Evolutionary conservation across 2,888 invertebrate species (phyloP).

Genomic region (Eilema depressum): DNA sequence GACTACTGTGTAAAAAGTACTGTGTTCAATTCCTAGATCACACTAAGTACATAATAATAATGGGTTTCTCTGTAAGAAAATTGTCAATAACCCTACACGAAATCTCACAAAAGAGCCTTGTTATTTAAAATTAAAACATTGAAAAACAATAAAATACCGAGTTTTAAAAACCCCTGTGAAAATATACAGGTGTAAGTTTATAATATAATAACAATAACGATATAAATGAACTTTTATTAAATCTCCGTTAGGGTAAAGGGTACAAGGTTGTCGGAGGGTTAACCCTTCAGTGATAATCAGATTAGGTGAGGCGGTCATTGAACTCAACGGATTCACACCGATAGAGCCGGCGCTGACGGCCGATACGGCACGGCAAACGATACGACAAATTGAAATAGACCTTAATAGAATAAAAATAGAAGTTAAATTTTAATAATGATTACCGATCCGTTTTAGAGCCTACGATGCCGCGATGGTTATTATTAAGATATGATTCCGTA

Average conservation of each 20-base stretch:
- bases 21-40: too few species aligned
- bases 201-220: background rate
- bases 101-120: background rate
- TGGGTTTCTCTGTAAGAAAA: too few species aligned
- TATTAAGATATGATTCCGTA: too few species aligned
- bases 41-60: too few species aligned
- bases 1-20: background rate
- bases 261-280: conserved; percentile 21
- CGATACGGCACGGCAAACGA: background rate
- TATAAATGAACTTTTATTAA: background rate
- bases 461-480: background rate
- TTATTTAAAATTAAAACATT: background rate
- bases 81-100: background rate
- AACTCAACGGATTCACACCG: conserved; percentile 28
- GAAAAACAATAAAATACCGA: background rate
- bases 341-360: background rate
- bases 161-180: background rate
- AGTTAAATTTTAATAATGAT: too few species aligned
- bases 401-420: background rate
- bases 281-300: conserved; percentile 37
- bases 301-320: conserved; percentile 43
- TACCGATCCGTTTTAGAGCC: background rate
- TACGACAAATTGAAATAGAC: background rate
- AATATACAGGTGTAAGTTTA: background rate
- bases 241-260: background rate